A percentile compares a stretch with the other conserved stretches of the same genome.
phyloP scores from a whole-genome alignment of 2,113 vertebrate genomes.

The Paramisgurnus dabryanus region DNA sequence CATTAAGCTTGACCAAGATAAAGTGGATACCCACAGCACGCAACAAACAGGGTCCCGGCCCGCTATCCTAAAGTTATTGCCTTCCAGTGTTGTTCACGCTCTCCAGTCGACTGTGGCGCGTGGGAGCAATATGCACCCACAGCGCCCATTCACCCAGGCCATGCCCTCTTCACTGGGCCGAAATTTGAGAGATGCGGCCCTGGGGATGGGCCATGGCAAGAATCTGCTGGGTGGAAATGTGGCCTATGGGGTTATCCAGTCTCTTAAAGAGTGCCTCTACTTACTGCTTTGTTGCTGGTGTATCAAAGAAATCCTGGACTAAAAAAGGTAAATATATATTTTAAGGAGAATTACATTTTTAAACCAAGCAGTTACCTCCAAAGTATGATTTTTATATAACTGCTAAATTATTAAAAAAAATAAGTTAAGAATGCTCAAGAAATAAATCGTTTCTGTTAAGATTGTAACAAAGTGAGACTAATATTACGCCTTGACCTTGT shows the following conservation, averaged over 20 bases:
- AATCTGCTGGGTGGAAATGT: constrained; percentile 69
- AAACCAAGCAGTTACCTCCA: too few species aligned
- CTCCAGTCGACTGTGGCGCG: constrained; percentile 21
- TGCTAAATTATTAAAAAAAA: too few species aligned
- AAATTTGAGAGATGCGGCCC: constrained; percentile 59
- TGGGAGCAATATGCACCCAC: constrained; percentile 64
- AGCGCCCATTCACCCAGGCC: constrained; percentile 67
- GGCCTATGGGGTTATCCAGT: constrained; percentile 70
- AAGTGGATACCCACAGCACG: constrained; percentile 42
- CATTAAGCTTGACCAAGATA: not conserved
- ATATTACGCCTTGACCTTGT: not conserved
- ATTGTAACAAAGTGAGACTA: not conserved
- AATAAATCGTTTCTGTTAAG: not conserved
- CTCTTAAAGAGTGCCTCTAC: constrained; percentile 79
- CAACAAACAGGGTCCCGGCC: constrained; percentile 14
- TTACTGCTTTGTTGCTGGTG: constrained; percentile 94
- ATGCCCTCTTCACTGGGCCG: constrained; percentile 64
- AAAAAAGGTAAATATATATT: constrained; percentile 42
- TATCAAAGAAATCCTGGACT: constrained; percentile 87
- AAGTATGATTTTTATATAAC: too few species aligned
- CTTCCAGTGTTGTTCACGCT: constrained; percentile 12
- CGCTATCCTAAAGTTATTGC: constrained; percentile 15
- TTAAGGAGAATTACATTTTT: too few species aligned
- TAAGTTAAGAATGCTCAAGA: too few species aligned
- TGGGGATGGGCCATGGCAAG: constrained; percentile 63